phyloP scores from a whole-genome alignment of 2,888 invertebrate genomes.

The Zaprionus obscuricornis region DNA sequence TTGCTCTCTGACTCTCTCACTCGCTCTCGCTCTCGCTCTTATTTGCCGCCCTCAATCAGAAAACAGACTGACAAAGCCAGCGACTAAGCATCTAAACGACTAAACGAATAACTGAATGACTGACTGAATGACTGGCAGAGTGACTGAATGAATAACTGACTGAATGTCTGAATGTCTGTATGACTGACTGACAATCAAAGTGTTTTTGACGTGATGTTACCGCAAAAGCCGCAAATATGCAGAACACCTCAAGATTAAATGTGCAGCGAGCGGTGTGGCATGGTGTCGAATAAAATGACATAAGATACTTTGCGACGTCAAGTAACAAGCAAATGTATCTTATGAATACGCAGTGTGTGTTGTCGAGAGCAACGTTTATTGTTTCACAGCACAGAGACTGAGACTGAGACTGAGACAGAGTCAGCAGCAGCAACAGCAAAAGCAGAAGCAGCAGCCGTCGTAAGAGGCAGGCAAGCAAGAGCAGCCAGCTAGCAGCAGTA shows the following conservation, averaged over 20 bases:
- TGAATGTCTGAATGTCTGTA: conserved; percentile 27
- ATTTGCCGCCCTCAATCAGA: too few relatives aligned
- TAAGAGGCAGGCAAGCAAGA: too few relatives aligned
- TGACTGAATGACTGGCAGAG: conserved; percentile 11
- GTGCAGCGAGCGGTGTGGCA: conserved; percentile 63
- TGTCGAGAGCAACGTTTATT: conserved; percentile 50
- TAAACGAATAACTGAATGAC: conserved; percentile 13
- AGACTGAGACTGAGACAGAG: too few relatives aligned
- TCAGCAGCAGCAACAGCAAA: too few relatives aligned
- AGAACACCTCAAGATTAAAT: conserved; percentile 72
- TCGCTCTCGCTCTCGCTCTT: too few relatives aligned
- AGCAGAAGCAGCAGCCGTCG: conserved; percentile 9
- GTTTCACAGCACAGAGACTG: too few relatives aligned
- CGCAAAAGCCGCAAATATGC: conserved; percentile 65
- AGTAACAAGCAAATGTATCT: conserved; percentile 53
- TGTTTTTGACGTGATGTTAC: conserved; percentile 65
- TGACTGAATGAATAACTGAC: conserved; percentile 36
- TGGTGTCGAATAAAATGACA: conserved; percentile 60
- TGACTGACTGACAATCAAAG: conserved; percentile 54
- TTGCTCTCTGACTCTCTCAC: conserved; percentile 13
- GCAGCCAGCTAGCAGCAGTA: neutral
- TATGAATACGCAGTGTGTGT: conserved; percentile 37
- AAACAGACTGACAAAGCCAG: neutral
- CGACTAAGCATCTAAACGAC: neutral
- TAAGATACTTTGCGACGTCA: conserved; percentile 68